phyloP scores from a whole-genome alignment of 1,140 invertebrate species.

The Drosophila quadrilineata region DNA sequence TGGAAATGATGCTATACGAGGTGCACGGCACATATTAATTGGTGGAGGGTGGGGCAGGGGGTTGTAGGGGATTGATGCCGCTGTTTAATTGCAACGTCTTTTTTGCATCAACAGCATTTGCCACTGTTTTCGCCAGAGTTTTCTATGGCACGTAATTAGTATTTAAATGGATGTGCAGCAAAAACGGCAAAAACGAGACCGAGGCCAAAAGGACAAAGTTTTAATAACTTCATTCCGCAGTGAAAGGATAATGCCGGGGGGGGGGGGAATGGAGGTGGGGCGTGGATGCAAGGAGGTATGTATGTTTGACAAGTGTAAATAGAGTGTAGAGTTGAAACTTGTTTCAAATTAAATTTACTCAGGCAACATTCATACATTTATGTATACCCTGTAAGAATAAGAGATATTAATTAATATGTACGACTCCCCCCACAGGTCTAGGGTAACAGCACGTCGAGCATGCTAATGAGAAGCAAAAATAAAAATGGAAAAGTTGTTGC shows the following conservation, averaged over 20 bases:
- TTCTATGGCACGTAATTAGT: slow-evolving; percentile 50
- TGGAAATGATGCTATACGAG: background rate
- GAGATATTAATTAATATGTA: no score
- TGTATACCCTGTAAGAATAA: no score
- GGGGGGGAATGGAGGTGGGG: background rate
- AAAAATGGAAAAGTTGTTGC: no score
- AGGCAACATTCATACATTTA: no score
- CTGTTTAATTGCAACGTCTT: slow-evolving; percentile 28
- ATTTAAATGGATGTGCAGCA: slow-evolving; percentile 49
- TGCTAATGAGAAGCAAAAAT: no score
- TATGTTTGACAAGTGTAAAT: slow-evolving; percentile 18
- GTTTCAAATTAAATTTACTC: no score
- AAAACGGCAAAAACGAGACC: background rate
- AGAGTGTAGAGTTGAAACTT: no score
- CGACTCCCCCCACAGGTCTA: no score
- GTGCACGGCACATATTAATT: background rate
- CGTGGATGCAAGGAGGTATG: background rate
- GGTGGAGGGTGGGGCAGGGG: background rate
- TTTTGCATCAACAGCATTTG: slow-evolving; percentile 17
- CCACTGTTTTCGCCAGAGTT: slow-evolving; percentile 29
- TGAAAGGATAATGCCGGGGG: background rate
- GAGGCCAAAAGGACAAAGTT: slow-evolving; percentile 40
- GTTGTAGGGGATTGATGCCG: background rate
- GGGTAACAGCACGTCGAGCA: no score
- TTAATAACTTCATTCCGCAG: slow-evolving; percentile 53